Evolutionary conservation across 2,113 vertebrate genomes (phyloP), one percentile per base, ranked within the genome.

Genomic region (Phrynosoma platyrhinos): DNA sequence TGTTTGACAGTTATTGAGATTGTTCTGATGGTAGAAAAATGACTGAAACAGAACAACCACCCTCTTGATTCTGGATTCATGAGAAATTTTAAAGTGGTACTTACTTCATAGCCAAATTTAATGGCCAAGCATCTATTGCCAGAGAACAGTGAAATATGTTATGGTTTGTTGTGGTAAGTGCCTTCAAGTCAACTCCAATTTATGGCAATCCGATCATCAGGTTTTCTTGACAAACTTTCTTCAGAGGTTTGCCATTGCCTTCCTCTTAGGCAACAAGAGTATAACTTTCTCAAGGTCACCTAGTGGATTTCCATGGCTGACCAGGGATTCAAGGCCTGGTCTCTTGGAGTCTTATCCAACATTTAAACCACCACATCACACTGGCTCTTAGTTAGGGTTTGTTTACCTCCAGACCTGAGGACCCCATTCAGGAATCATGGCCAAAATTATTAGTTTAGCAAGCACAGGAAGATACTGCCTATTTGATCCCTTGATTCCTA

Each of bases 1-100:
- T 0, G 0, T 6, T 66, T 0, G 40, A 83, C 66, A 42, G 62
- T 30, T 10, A 6, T 30, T 27, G 20, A 32, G 32, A 8, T 58
- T 40, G 69, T 10, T 27, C n/a, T 71, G 40, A 79, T 47, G 21
- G 20, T 14, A 9, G 3, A 62, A 30, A 16, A 42, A 30, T 9
- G 12, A 52, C 87, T 53, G 74, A 23, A 4, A 42, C 20, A 53
- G 16, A n/a, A 47, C 16, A 9, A 40, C 0, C 74, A 14, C 21
- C 25, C 32, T 16, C 0, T 0, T 2, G 53, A 9, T 4, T 42
- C 4, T 0, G 20, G n/a, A 23, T 36, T 72, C 30, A 21, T 13
- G 66, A 9, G 47, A 75, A 52, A 53, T 53, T 42, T 62, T 27
- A 66, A n/a, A 32, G 21, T 71, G n/a, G 42, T n/a, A 53, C 30